Evolutionary conservation across 2,888 invertebrate species (phyloP), one percentile per base, ranked within the genome.

Genomic region (Lithophane semibrunnea): DNA sequence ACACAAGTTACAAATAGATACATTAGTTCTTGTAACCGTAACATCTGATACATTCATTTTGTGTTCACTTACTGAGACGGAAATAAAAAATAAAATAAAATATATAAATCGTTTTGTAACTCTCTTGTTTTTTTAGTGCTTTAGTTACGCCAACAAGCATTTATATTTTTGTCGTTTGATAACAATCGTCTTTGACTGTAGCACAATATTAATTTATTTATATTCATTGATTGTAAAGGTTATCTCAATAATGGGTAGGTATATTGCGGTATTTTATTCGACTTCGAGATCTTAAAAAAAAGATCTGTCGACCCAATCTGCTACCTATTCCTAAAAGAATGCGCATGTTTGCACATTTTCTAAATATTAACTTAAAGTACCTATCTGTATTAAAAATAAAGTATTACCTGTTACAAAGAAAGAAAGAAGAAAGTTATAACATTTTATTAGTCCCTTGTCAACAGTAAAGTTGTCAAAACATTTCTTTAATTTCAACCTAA

Each of bases 11-110:
- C 94, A 94, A 95, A 95, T 95, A 94, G 95, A 94, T 92, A 94
- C 95, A 95, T 95, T 94, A 93, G 93, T 95, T 94, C 94, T 91
- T 91, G 92, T 93, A 92, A 94, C 92, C 86, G 84, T 86, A 94
- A 92, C 91, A 95, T 92, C 90, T 91, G 95, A 96, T 95, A 95
- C 92, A 89, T 91, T 88, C 83, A 86, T 87, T 84, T 86, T 86
- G 88, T 87, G 84, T 88, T 90, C 90, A 90, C 88, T 88, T 88
- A 90, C 77, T 77, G 87, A 78, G 77, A 77, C 83, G 81, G 84
- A 86, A 82, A 75, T 71, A 80, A 82, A 77, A 84, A 86, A 87
- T 73, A 75, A 78, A 73, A 82, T 66, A 37, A 37, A 37, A 37
- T 37, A 70, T 67, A 16, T 73, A 65, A 37, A 71, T 65, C n/a